Evolutionary conservation across 1,140 invertebrate genomes (phyloP).

Genomic region (Stenopsyche tienmushanensis): DNA sequence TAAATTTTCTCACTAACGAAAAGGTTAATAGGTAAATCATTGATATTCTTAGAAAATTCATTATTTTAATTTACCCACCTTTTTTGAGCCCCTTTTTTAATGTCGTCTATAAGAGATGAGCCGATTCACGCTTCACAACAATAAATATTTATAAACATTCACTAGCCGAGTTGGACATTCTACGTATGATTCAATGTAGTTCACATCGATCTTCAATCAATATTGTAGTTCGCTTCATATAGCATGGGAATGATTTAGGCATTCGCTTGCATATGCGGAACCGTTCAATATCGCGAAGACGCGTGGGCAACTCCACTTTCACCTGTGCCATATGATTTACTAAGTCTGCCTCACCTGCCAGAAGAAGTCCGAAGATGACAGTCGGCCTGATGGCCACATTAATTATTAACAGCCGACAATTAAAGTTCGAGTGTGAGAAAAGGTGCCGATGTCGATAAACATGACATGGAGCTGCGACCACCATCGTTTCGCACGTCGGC

Average conservation of each 20-base stretch:
- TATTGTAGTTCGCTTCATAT: neutral
- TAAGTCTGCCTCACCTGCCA: neutral
- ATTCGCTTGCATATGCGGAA: neutral
- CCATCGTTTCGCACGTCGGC: no score
- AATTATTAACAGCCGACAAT: slow-evolving; percentile 2
- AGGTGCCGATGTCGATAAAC: neutral
- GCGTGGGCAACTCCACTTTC: slow-evolving; percentile 21
- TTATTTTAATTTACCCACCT: no score
- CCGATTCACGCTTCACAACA: no score
- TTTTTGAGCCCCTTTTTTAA: no score
- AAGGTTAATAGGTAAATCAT: no score
- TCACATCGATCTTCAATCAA: neutral
- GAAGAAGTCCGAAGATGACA: neutral
- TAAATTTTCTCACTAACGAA: no score
- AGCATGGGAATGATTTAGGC: neutral
- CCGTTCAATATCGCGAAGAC: neutral
- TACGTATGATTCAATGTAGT: neutral
- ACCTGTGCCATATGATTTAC: slow-evolving; percentile 19
- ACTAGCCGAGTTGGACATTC: neutral
- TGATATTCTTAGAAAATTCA: no score
- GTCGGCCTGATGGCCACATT: neutral
- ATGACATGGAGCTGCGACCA: no score
- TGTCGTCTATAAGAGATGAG: no score
- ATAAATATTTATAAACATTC: neutral
- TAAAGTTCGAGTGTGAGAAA: neutral